phyloP scores from a whole-genome alignment of 2,888 invertebrate species.

The Dryomyza anilis region DNA sequence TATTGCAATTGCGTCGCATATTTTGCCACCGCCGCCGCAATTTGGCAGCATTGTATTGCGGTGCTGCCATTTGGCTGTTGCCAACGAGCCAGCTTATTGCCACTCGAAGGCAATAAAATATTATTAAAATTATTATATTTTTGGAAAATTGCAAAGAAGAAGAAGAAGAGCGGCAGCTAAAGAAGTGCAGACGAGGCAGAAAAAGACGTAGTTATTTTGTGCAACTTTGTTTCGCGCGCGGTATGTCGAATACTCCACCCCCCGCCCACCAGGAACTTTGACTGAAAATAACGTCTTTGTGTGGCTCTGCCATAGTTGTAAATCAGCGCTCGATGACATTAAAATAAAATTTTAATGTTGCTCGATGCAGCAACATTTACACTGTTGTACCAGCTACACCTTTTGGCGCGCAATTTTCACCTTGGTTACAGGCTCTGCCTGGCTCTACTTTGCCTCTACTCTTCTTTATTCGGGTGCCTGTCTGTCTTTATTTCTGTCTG shows the following conservation, averaged over 20 bases:
- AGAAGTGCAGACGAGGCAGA: too few species aligned
- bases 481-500: too few species aligned
- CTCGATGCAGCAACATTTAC: slow-evolving; percentile 19
- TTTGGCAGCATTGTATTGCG: slow-evolving; percentile 11
- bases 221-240: slow-evolving; percentile 1
- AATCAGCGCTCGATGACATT: slow-evolving; percentile 59
- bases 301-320: slow-evolving; percentile 41
- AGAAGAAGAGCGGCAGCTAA: too few species aligned
- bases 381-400: slow-evolving; percentile 17
- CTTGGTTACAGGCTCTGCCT: slow-evolving; percentile 57
- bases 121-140: slow-evolving; percentile 57
- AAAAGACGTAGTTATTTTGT: slow-evolving; percentile 8
- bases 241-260: too few species aligned
- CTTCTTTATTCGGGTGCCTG: too few species aligned
- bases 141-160: too few species aligned
- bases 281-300: background rate
- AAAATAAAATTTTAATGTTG: slow-evolving; percentile 58
- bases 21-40: slow-evolving; percentile 11
- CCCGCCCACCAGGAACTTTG: background rate
- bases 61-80: slow-evolving; percentile 30
- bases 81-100: slow-evolving; percentile 33
- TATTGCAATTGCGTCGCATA: slow-evolving; percentile 37
- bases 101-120: slow-evolving; percentile 53
- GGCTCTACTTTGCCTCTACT: too few species aligned
- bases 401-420: slow-evolving; percentile 48